phyloP scores from a whole-genome alignment of 2,797 vertebrate species.

The Dryobates pubescens region DNA sequence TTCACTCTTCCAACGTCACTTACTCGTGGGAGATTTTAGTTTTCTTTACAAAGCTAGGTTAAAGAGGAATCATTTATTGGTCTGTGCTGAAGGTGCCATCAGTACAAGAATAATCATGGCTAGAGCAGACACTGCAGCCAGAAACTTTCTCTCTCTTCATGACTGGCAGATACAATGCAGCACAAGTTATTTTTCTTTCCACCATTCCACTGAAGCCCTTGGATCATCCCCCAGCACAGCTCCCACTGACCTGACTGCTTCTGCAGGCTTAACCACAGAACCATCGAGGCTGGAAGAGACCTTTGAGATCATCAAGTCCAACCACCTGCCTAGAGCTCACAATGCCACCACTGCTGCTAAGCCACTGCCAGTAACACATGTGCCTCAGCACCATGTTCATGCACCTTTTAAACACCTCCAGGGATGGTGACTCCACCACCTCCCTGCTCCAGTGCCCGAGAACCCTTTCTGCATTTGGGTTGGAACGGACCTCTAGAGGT shows the following conservation, averaged over 20 bases:
- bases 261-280: not conserved
- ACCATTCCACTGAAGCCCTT: not conserved
- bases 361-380: too few relatives aligned
- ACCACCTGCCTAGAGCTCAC: too few relatives aligned
- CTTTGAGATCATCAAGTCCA: too few relatives aligned
- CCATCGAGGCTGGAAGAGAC: too few relatives aligned
- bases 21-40: not conserved
- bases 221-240: not conserved
- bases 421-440: too few relatives aligned
- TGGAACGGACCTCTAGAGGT: too few relatives aligned
- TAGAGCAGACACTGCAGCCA: not conserved
- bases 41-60: not conserved
- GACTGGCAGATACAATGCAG: not conserved
- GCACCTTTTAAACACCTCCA: too few relatives aligned
- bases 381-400: too few relatives aligned
- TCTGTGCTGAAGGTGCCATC: not conserved
- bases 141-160: not conserved
- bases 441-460: too few relatives aligned
- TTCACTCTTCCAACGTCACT: not conserved
- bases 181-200: not conserved
- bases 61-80: not conserved
- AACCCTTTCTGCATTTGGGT: too few relatives aligned
- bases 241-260: not conserved
- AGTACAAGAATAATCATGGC: rapidly evolving
- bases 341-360: too few relatives aligned